These are phyloP conservation scores for Artibeus jamaicensis DNA, from an alignment of 2,797 vertebrate species.

Conservation along the genomic window DNA sequence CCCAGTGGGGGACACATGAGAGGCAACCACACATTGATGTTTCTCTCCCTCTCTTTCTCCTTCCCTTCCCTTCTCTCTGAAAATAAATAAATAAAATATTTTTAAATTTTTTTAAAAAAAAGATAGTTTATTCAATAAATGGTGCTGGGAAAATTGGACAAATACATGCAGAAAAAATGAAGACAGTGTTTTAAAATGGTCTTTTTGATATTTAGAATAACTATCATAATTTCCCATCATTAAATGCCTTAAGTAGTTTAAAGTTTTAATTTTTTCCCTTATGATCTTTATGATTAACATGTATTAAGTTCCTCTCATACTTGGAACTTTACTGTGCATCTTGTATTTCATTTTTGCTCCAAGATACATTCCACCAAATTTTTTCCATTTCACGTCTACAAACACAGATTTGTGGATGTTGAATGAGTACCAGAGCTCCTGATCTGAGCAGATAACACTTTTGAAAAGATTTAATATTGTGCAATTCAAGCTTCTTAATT, in stretches of 20 bases:
- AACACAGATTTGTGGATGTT: background rate
- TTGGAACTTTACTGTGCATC: background rate
- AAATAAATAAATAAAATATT: no score
- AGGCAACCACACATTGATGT: no score
- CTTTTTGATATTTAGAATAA: background rate
- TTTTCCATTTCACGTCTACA: background rate
- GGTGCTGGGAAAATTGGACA: background rate
- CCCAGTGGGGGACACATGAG: no score
- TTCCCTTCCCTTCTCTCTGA: no score
- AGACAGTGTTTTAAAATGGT: background rate
- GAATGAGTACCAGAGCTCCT: background rate
- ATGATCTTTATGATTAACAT: background rate
- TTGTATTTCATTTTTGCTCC: background rate
- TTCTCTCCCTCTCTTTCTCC: no score
- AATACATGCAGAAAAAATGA: background rate
- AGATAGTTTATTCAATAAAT: background rate
- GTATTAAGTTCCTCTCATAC: background rate
- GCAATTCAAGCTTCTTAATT: background rate
- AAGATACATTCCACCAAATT: background rate
- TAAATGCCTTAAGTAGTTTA: background rate
- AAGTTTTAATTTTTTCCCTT: background rate
- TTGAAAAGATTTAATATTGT: background rate
- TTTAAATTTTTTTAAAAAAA: no score
- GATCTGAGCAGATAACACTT: background rate
- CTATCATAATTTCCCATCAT: background rate